A percentile compares a stretch with the other conserved stretches of the same genome.
Conservation (phyloP, 2,113 vertebrate genomes). For the Dinomys branickii region DNA sequence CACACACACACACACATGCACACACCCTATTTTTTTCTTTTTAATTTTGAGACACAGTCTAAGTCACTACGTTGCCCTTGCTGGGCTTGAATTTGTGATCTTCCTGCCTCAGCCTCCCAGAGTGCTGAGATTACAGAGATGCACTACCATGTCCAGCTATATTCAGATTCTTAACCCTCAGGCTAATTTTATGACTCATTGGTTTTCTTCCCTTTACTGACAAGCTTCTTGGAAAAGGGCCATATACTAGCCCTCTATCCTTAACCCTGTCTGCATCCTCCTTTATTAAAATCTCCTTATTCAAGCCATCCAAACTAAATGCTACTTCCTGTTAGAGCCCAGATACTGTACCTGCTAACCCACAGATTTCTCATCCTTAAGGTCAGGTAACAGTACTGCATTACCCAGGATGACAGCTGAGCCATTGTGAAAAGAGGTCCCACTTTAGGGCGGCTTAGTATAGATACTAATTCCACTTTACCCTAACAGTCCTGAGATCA, state of each 20-base stretch:
- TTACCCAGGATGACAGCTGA: background rate
- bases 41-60: background rate
- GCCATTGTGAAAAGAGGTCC: background rate
- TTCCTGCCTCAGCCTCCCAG: background rate
- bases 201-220: background rate
- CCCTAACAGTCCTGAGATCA: background rate
- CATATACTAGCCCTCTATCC: background rate
- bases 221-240: background rate
- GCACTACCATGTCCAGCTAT: background rate
- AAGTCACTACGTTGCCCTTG: background rate
- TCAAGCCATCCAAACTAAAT: background rate
- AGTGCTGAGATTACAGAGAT: background rate
- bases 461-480: background rate
- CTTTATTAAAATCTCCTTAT: slow-evolving; percentile 3
- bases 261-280: background rate
- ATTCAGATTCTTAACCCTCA: background rate
- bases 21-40: background rate
- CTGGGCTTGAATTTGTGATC: background rate
- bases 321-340: background rate
- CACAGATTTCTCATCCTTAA: background rate
- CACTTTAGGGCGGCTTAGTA: background rate
- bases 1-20: too few relatives aligned
- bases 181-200: background rate
- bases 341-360: background rate
- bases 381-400: background rate